phyloP scores from a whole-genome alignment of 2,113 vertebrate genomes.

The Regulus satrapa region DNA sequence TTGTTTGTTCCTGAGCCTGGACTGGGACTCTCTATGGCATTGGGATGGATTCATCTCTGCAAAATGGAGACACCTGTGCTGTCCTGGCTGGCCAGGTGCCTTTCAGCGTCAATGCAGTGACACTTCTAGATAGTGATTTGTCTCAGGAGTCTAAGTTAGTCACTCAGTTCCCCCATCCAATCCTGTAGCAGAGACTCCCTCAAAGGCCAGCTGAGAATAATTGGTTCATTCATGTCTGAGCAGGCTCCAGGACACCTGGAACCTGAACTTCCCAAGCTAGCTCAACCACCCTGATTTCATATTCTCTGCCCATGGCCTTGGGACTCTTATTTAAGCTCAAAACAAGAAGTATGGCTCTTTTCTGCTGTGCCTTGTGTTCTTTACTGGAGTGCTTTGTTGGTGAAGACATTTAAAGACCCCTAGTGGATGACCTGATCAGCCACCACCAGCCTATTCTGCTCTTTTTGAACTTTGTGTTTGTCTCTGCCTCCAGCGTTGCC shows the following conservation, averaged over 20 bases:
- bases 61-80: background rate
- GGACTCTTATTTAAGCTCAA: background rate
- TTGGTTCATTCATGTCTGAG: background rate
- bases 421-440: background rate
- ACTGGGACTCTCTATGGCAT: background rate
- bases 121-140: background rate
- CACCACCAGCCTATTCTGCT: background rate
- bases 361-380: accelerated
- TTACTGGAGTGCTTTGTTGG: background rate
- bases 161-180: background rate
- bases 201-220: background rate
- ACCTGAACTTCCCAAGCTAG: background rate
- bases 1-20: background rate
- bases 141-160: background rate
- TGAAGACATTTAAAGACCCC: background rate
- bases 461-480: too few species aligned
- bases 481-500: background rate
- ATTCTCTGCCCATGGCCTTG: accelerated
- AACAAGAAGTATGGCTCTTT: accelerated
- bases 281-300: background rate
- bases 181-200: background rate
- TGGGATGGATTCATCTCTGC: background rate
- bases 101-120: background rate
- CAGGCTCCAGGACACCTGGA: background rate
- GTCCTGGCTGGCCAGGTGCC: background rate